Percentiles rank a stretch among this genome's conserved stretches.
These are phyloP conservation scores for Archips xylosteana DNA, from an alignment of 2,888 invertebrate species.

Conservation along the genomic window DNA sequence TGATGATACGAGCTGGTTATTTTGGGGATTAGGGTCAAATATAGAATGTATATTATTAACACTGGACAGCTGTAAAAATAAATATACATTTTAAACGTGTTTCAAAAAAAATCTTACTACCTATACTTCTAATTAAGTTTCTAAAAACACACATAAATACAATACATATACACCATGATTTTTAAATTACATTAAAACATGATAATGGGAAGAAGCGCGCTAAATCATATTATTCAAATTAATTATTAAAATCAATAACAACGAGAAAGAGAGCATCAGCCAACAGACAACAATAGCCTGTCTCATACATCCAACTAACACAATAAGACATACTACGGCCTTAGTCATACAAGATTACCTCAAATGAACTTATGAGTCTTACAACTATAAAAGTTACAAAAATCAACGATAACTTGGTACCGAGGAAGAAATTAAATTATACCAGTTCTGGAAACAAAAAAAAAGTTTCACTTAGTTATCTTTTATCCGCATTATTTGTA, in stretches of 20 bases:
- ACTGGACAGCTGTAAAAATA: background rate
- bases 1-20: slow-evolving; percentile 29
- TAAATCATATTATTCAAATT: background rate
- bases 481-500: background rate
- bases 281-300: background rate
- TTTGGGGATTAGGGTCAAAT: background rate
- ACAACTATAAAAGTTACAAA: no score
- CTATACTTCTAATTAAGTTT: no score
- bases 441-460: background rate
- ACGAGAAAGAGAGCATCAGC: background rate
- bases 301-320: background rate
- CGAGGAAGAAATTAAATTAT: background rate
- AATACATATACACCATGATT: background rate
- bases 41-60: background rate
- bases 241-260: background rate
- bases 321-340: background rate
- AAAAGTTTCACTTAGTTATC: background rate
- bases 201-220: background rate
- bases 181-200: background rate
- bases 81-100: background rate
- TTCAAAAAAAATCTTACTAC: background rate
- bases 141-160: no score
- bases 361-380: background rate
- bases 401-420: no score
- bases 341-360: background rate